phyloP scores from a whole-genome alignment of 2,888 invertebrate species.

The Dichetophora obliterata region DNA sequence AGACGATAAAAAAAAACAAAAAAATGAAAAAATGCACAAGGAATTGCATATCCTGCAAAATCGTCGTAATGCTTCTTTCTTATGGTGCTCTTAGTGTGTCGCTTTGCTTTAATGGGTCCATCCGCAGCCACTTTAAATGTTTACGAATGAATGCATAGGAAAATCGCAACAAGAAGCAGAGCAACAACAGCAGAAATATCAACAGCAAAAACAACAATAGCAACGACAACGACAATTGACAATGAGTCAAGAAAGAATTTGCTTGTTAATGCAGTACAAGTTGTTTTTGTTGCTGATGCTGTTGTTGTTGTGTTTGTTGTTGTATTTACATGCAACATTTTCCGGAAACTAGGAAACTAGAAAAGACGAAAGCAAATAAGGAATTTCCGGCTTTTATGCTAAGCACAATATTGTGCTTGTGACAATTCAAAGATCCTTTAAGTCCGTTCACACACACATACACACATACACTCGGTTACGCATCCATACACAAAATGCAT shows the following conservation, averaged over 20 bases:
- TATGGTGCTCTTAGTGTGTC: not conserved
- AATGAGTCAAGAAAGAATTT: slow-evolving; percentile 30
- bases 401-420: slow-evolving; percentile 26
- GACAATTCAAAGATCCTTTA: slow-evolving; percentile 15
- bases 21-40: not conserved
- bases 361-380: slow-evolving; percentile 29
- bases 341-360: slow-evolving; percentile 22
- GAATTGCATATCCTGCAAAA: slow-evolving; percentile 9
- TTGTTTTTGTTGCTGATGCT: not conserved
- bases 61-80: not conserved
- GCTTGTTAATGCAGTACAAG: slow-evolving; percentile 16
- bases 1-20: not conserved
- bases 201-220: not conserved
- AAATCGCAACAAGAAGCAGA: slow-evolving; percentile 53
- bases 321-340: slow-evolving; percentile 6
- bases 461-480: slow-evolving; percentile 2
- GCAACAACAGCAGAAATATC: no score
- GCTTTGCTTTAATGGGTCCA: slow-evolving; percentile 43
- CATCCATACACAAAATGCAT: not conserved
- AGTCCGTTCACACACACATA: not conserved
- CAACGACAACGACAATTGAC: slow-evolving; percentile 1
- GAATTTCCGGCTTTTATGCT: slow-evolving; percentile 33
- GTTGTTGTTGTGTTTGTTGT: not conserved
- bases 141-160: slow-evolving; percentile 64
- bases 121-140: slow-evolving; percentile 65